Evolutionary conservation across 1,140 invertebrate genomes (phyloP), one percentile per base, ranked within the genome.

Genomic region (Arion vulgaris): DNA sequence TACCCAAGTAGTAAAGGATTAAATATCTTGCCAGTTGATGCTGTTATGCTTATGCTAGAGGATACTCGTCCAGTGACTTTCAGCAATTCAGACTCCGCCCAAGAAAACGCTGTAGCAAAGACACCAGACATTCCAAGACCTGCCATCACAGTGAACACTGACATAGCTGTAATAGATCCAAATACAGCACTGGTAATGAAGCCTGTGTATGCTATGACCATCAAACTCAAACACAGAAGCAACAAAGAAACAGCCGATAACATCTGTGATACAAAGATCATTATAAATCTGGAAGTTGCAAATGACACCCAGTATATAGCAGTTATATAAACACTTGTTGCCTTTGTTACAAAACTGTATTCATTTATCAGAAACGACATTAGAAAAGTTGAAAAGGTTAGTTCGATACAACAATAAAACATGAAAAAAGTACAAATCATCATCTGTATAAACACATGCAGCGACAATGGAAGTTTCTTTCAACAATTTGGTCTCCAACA

Each of bases 1-100:
- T 73, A 77, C 19, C 87, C 87, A 9, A 87, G n/a, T 28, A 85
- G n/a, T 9, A 86, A n/a, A 1, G 87, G 86, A 39, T 84, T 86
- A 0, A 80, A n/a, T 62, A 86, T 86, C 0, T 41, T 79, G 0
- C 86, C 86, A 11, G 71, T 57, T 2, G 86, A 85, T 0, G 74
- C 68, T 19, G 77, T 51, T 23, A 88, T 72, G 26, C 86, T 72
- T 57, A 88, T 85, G 28, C 80, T 66, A 5, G 87, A 87, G 5
- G 83, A 69, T 15, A 88, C 74, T 51, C 66, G 57, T n/a, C 85
- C 85, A 15, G 86, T 85, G 2, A 87, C 83, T 53, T 76, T 79
- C 7, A 88, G 38, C 39, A 88, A 45, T 26, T 84, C 75, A 38
- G 84, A 68, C 53, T 87, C 84, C 34, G 80, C 83, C 86, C 85